Percentiles rank a stretch among this genome's conserved stretches.
Evolutionary conservation across 2,113 vertebrate species (phyloP).

Genomic region (Loxodonta africana): DNA sequence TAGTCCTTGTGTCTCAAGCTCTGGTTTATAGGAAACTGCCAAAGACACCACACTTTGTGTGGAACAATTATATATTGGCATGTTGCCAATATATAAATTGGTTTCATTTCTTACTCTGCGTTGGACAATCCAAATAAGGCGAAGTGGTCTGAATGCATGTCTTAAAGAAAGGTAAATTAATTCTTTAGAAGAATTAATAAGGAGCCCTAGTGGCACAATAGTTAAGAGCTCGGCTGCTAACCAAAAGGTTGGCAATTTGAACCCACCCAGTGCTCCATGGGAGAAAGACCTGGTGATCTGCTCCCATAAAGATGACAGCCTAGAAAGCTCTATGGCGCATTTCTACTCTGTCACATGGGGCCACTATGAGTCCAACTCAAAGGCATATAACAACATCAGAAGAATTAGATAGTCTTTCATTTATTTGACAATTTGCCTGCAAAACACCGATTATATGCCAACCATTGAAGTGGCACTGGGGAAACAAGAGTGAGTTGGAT

Average conservation of each 20-base stretch:
- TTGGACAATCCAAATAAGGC: neutral
- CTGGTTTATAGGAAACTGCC: neutral
- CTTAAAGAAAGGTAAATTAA: neutral
- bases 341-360: neutral
- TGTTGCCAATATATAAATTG: neutral
- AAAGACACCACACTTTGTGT: neutral
- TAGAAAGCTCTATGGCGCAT: neutral
- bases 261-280: neutral
- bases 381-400: neutral
- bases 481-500: neutral
- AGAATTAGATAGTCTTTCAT: neutral
- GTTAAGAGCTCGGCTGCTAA: neutral
- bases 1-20: neutral
- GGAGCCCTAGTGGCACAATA: neutral
- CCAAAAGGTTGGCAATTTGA: neutral
- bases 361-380: neutral
- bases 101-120: neutral
- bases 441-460: neutral
- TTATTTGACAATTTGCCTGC: neutral
- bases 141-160: neutral
- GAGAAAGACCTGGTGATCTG: neutral
- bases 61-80: neutral
- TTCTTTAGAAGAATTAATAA: neutral
- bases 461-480: neutral
- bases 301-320: neutral